phyloP scores from a whole-genome alignment of 2,113 vertebrate species.

The Lophochroa leadbeateri region DNA sequence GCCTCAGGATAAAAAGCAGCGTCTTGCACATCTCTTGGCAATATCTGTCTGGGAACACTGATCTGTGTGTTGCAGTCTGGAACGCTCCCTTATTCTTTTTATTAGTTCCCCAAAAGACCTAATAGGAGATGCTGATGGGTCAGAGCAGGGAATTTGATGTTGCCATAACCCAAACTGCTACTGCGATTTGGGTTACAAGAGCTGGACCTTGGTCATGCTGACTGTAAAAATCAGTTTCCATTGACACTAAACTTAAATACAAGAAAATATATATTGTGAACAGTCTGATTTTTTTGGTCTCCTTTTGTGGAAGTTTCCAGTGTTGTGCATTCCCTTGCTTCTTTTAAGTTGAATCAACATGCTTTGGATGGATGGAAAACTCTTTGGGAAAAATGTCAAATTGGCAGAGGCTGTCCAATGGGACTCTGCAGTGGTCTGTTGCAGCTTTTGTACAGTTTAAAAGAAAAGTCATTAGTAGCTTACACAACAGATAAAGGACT shows the following conservation, averaged over 20 bases:
- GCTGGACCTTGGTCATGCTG: background rate
- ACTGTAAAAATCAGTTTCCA: background rate
- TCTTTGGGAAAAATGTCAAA: background rate
- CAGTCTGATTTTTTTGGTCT: background rate
- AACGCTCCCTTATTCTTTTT: background rate
- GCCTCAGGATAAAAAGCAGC: background rate
- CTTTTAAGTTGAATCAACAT: background rate
- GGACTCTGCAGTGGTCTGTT: background rate
- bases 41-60: background rate
- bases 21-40: background rate
- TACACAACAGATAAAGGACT: background rate
- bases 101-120: background rate
- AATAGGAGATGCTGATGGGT: background rate
- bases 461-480: background rate
- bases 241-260: background rate
- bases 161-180: background rate
- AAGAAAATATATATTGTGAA: background rate
- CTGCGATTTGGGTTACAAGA: background rate
- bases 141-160: background rate
- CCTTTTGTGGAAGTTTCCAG: background rate
- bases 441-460: background rate
- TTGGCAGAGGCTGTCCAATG: background rate
- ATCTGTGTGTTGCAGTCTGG: background rate
- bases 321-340: background rate
- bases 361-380: background rate